These are phyloP conservation scores for Drosophila sucinea DNA, from an alignment of 1,140 invertebrate species.

Conservation along the genomic window DNA sequence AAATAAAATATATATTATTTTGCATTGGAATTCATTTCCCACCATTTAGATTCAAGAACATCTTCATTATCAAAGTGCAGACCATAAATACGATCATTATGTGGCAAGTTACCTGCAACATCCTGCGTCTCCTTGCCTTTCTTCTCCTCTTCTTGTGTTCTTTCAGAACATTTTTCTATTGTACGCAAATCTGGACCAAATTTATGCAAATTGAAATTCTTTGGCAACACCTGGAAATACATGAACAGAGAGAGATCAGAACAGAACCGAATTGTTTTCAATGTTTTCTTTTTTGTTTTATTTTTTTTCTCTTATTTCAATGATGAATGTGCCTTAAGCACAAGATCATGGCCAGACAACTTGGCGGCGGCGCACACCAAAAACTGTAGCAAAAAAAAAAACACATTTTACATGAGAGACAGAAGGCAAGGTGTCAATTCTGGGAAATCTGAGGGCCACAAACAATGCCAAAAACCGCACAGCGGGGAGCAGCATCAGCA, in stretches of 20 bases:
- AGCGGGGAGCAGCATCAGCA: slow-evolving; percentile 53
- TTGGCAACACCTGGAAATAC: slow-evolving; percentile 65
- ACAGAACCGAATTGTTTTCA: slow-evolving; percentile 28
- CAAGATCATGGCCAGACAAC: slow-evolving; percentile 53
- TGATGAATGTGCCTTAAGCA: slow-evolving; percentile 55
- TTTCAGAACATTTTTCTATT: slow-evolving; percentile 46
- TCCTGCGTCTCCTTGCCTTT: not conserved
- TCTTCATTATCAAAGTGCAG: slow-evolving; percentile 38
- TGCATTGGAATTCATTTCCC: slow-evolving; percentile 7
- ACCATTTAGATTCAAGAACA: slow-evolving; percentile 20
- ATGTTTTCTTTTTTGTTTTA: not conserved
- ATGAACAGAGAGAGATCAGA: slow-evolving; percentile 20
- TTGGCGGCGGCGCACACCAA: slow-evolving; percentile 56
- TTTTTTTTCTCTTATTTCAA: slow-evolving; percentile 38
- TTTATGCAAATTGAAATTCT: slow-evolving; percentile 80
- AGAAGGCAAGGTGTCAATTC: slow-evolving; percentile 70
- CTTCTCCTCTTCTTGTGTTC: not conserved
- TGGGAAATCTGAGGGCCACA: slow-evolving; percentile 68
- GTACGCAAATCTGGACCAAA: slow-evolving; percentile 77
- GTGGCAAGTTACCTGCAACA: slow-evolving; percentile 15
- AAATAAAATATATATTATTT: not conserved
- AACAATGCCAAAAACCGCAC: slow-evolving; percentile 52
- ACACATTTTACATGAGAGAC: slow-evolving; percentile 6
- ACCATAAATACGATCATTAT: slow-evolving; percentile 30
- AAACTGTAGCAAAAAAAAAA: slow-evolving; percentile 65